Evolutionary conservation across 1,140 invertebrate genomes (phyloP).

Genomic region (Drosophila mojavensis): DNA sequence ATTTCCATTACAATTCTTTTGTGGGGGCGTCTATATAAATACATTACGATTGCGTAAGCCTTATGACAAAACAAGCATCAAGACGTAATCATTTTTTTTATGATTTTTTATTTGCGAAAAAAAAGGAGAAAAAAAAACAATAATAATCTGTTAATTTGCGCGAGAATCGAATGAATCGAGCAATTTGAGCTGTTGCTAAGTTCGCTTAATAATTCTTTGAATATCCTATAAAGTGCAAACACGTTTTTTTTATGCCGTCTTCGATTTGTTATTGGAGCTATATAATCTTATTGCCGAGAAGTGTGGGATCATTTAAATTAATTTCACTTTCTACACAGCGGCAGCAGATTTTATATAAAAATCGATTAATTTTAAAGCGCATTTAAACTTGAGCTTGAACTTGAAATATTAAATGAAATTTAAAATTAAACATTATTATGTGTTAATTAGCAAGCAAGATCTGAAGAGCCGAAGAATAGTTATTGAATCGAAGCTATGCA

Average conservation of each 20-base stretch:
- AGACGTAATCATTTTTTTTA: constrained; percentile 5
- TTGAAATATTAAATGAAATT: too few species aligned
- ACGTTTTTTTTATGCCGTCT: too few species aligned
- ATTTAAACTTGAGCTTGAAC: too few species aligned
- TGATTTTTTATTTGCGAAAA: not conserved
- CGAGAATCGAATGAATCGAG: not conserved
- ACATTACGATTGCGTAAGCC: constrained; percentile 62
- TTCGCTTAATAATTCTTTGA: too few species aligned
- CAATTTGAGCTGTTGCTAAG: not conserved
- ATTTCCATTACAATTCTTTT: constrained; percentile 43
- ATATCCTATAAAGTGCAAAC: too few species aligned
- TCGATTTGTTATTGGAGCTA: too few species aligned
- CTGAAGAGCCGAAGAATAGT: too few species aligned
- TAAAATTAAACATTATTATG: not conserved
- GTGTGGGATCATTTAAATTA: too few species aligned
- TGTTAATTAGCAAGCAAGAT: too few species aligned
- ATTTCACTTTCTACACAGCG: not conserved
- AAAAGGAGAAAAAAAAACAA: not conserved
- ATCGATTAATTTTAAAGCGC: not conserved
- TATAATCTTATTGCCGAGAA: too few species aligned
- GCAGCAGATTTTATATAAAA: not conserved
- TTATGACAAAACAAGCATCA: constrained; percentile 12
- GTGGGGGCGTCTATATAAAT: constrained; percentile 22
- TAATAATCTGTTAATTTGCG: constrained; percentile 3
- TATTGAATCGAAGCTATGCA: too few species aligned